Evolutionary conservation across 2,113 vertebrate species (phyloP).

Genomic region (Fulmarus glacialis): DNA sequence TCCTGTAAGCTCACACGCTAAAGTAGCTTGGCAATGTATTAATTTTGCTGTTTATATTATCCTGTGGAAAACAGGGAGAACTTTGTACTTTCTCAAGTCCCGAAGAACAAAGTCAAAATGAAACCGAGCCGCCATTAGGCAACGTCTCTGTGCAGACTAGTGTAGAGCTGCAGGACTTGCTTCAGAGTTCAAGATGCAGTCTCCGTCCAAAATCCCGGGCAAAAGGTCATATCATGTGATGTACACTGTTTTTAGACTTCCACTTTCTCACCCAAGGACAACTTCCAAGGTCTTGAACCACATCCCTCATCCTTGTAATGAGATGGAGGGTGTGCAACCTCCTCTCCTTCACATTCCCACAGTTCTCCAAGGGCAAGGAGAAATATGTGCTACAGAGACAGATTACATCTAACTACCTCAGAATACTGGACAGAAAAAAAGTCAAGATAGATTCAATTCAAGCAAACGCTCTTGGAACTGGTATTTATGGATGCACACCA

Average conservation of each 20-base stretch:
- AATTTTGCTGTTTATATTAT: constrained; percentile 11
- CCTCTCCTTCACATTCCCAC: background rate
- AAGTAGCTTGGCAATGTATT: background rate
- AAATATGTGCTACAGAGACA: background rate
- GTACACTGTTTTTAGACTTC: background rate
- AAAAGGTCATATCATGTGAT: background rate
- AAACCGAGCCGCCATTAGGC: background rate
- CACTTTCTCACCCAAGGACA: background rate
- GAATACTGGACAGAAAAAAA: background rate
- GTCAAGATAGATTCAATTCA: background rate
- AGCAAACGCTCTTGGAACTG: background rate
- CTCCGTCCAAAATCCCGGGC: background rate
- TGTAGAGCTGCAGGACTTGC: background rate
- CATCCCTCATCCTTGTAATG: background rate
- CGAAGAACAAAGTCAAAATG: background rate
- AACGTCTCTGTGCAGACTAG: background rate
- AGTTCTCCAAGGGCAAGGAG: background rate
- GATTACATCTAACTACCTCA: background rate
- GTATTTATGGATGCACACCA: background rate
- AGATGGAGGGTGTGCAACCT: background rate
- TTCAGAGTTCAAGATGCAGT: background rate
- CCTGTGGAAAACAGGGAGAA: background rate
- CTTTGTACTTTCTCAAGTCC: background rate
- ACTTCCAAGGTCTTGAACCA: background rate
- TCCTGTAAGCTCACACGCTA: background rate